These are phyloP conservation scores for Fragum fragum DNA, from an alignment of 2,888 invertebrate genomes.

Conservation along the genomic window DNA sequence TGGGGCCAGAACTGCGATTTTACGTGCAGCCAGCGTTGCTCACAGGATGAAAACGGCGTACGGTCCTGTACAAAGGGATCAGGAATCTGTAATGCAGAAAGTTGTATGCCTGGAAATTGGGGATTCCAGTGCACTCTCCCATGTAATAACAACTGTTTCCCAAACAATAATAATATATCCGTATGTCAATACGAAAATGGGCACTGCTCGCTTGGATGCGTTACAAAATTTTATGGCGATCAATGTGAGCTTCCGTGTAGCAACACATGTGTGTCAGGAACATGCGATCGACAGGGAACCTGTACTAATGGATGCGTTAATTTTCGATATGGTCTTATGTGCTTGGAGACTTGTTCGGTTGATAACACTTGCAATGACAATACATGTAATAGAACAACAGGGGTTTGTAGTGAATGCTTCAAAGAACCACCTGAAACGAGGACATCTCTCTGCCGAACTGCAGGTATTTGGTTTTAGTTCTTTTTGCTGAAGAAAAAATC, in stretches of 20 bases:
- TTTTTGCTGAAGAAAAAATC: too few relatives aligned
- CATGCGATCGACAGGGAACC: constrained; percentile 39
- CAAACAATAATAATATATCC: neutral
- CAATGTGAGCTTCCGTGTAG: constrained; percentile 48
- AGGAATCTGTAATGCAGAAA: constrained; percentile 40
- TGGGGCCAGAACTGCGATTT: constrained; percentile 38
- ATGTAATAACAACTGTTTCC: constrained; percentile 48
- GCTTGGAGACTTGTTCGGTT: constrained; percentile 26
- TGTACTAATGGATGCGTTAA: constrained; percentile 38
- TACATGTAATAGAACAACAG: constrained; percentile 42
- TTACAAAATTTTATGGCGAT: constrained; percentile 27
- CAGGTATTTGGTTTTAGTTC: constrained; percentile 40
- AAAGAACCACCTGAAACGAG: constrained; percentile 33
- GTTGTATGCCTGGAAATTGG: constrained; percentile 49
- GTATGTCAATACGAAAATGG: constrained; percentile 40
- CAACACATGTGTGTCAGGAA: constrained; percentile 15
- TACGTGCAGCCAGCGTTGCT: constrained; percentile 46
- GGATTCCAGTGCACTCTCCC: constrained; percentile 20
- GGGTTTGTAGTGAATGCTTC: constrained; percentile 50
- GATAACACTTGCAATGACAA: constrained; percentile 51
- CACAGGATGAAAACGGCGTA: neutral
- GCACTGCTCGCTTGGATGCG: constrained; percentile 47
- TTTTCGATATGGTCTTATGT: constrained; percentile 38
- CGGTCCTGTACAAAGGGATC: constrained; percentile 43
- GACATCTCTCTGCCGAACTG: constrained; percentile 44